These are phyloP conservation scores for Brenthis hecate DNA, from an alignment of 2,888 invertebrate species.

Conservation along the genomic window DNA sequence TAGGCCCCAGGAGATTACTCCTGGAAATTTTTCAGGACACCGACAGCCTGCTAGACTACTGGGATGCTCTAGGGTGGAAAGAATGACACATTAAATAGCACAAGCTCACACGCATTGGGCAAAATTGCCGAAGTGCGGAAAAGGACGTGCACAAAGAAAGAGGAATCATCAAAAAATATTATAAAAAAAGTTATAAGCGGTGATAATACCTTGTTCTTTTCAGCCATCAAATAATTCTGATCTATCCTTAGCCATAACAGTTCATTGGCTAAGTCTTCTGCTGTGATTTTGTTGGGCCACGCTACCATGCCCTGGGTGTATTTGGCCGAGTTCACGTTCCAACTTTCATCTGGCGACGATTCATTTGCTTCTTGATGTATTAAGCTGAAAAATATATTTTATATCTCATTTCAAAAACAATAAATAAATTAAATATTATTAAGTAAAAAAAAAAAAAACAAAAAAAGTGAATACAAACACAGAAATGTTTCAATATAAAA, in stretches of 20 bases:
- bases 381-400: slow-evolving; percentile 20
- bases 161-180: neutral
- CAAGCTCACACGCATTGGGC: too few relatives aligned
- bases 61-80: too few relatives aligned
- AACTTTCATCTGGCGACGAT: slow-evolving; percentile 62
- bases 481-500: too few relatives aligned
- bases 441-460: too few relatives aligned
- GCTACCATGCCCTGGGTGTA: slow-evolving; percentile 54
- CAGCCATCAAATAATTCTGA: slow-evolving; percentile 69
- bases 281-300: slow-evolving; percentile 72
- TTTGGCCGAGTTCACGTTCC: slow-evolving; percentile 58
- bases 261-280: slow-evolving; percentile 74
- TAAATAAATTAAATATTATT: neutral
- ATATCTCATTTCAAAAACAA: neutral
- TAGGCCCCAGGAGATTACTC: too few relatives aligned
- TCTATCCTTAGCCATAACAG: slow-evolving; percentile 76
- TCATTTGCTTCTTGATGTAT: slow-evolving; percentile 59
- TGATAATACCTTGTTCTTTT: slow-evolving; percentile 55
- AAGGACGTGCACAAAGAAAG: neutral
- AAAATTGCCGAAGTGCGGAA: neutral
- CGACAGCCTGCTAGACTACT: too few relatives aligned
- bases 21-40: too few relatives aligned
- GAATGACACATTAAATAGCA: too few relatives aligned
- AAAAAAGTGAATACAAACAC: neutral
- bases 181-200: neutral